Evolutionary conservation across 2,113 vertebrate species (phyloP).

Genomic region (Cettia cetti): DNA sequence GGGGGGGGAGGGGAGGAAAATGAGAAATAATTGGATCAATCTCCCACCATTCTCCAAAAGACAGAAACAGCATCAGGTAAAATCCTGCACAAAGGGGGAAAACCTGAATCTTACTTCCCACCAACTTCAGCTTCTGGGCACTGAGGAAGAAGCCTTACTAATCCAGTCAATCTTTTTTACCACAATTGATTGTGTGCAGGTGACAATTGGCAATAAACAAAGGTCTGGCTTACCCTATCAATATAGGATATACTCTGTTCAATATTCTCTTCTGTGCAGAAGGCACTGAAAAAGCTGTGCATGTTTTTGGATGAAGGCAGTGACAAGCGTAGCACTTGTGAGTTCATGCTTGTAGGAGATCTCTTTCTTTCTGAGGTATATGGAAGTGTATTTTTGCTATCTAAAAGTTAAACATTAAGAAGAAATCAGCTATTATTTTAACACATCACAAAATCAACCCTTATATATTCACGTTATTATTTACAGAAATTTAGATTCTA

Average conservation of each 20-base stretch:
- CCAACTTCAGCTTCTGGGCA: neutral
- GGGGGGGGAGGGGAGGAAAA: neutral
- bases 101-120: neutral
- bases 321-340: conserved; percentile 72
- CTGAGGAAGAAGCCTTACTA: neutral
- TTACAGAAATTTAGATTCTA: neutral
- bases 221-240: conserved; percentile 78
- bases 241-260: conserved; percentile 89
- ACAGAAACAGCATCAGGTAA: neutral
- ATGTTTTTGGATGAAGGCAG: conserved; percentile 77
- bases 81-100: neutral
- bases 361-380: conserved; percentile 80
- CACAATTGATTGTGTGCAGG: neutral
- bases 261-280: conserved; percentile 93
- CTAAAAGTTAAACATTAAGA: conserved; percentile 66
- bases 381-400: conserved; percentile 76
- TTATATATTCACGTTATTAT: neutral
- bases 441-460: neutral
- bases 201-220: neutral
- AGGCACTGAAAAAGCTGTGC: conserved; percentile 82
- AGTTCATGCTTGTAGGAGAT: conserved; percentile 78
- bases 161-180: neutral
- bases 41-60: neutral
- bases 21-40: neutral
- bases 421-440: neutral